Base-by-base conservation (phyloP, 2,113 vertebrate species). In the Candoia aspera region DNA sequence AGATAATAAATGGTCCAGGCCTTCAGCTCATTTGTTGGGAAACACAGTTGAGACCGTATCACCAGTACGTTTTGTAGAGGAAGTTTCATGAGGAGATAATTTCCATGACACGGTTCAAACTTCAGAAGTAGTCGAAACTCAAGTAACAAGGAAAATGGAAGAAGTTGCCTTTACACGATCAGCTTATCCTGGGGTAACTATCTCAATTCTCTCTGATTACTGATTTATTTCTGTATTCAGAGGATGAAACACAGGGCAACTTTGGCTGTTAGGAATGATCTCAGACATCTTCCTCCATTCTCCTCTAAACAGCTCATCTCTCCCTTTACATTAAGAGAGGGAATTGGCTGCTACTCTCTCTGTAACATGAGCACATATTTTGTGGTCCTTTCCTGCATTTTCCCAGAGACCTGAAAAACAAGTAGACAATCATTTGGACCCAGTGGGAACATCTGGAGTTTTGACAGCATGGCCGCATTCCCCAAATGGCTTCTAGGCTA, bases 11-110 rank as follows among this genome's bases (percentile, higher is more conserved):
- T 59, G 42, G 90, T 88, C 87, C 90, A 90, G 37, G 73, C 73
- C 73, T 79, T 84, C 92, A 90, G 93, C 92, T 93, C 92, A 86
- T 95, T 94, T 94, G 89, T 86, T 90, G 87, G 84, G 91, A 94
- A 84, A 91, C 90, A 93, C 94, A 91, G 91, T 94, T 90, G 95
- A 93, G 95, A 60, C 93, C 90, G 68, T 0, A 0, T 90, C 93
- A 90, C 0, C 17, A 55, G 37, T 57, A 37, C 29, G 0, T 13
- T 1, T 6, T 54, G 58, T 5, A 95, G 59, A 42, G 21, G 64
- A 86, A 88, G 86, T 58, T 92, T 79, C 92, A 88, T 1, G 6
- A 90, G 68, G 79, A 64, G 91, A 90, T 91, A 92, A 84, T 26
- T 17, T 46, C 68, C 73, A 19, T 2, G 12, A 53, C 57, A 89